Evolutionary conservation across 1,140 invertebrate species (phyloP).

Genomic region (Drosophila parvula): DNA sequence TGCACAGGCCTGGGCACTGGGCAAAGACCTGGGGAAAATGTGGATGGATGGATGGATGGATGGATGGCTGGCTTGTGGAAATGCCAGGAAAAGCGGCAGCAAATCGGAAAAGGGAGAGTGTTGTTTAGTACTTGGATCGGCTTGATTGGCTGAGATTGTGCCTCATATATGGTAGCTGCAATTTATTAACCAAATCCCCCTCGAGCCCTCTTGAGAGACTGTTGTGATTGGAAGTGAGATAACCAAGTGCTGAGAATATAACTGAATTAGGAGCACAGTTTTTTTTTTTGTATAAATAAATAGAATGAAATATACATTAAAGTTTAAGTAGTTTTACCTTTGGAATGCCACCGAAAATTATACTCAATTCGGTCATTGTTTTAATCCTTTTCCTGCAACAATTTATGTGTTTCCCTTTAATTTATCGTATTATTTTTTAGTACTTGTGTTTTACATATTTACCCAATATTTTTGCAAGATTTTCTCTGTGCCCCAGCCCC

Average conservation of each 20-base stretch:
- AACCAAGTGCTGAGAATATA: neutral
- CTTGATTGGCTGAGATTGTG: constrained; percentile 35
- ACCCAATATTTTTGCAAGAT: constrained; percentile 30
- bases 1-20: constrained; percentile 25
- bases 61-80: neutral
- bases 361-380: too few relatives aligned
- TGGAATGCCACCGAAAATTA: too few relatives aligned
- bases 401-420: neutral
- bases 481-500: constrained; percentile 35
- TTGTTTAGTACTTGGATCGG: constrained; percentile 12
- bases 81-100: constrained; percentile 27
- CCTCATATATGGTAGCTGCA: constrained; percentile 32
- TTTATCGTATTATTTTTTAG: constrained; percentile 6
- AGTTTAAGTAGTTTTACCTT: too few relatives aligned
- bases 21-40: constrained; percentile 26
- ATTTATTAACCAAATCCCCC: constrained; percentile 54
- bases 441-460: constrained; percentile 42
- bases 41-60: neutral
- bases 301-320: neutral
- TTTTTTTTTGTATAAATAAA: neutral
- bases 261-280: neutral
- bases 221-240: too few relatives aligned
- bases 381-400: neutral
- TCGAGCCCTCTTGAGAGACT: neutral
- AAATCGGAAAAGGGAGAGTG: constrained; percentile 29